Percentiles rank a stretch among this genome's conserved stretches.
phyloP scores from a whole-genome alignment of 2,888 invertebrate genomes.

The Hydrotaea cyrtoneurina region DNA sequence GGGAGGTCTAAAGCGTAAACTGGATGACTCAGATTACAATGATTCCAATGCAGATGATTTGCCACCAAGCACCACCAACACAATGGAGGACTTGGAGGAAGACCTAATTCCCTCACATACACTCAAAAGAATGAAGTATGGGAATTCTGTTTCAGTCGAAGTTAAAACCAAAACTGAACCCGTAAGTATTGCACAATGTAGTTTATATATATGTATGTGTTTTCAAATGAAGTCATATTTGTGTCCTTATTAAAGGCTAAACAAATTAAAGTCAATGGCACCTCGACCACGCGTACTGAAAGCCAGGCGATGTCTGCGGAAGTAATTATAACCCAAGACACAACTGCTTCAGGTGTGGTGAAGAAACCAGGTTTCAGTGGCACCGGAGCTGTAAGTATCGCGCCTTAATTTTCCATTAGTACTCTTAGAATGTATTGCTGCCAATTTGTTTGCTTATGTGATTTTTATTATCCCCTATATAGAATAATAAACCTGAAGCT shows the following conservation, averaged over 20 bases:
- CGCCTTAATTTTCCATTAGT: background rate
- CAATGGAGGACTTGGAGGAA: conserved; percentile 83
- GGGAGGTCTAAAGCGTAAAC: conserved; percentile 79
- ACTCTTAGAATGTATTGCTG: too few species aligned
- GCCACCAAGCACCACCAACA: conserved; percentile 66
- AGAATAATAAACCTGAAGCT: conserved; percentile 78
- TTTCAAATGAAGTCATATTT: background rate
- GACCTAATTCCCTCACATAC: conserved; percentile 81
- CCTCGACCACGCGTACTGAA: conserved; percentile 60
- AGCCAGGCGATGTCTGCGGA: conserved; percentile 75
- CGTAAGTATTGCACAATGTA: conserved; percentile 60
- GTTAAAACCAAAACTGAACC: conserved; percentile 76
- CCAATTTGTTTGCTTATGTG: background rate
- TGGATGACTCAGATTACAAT: conserved; percentile 82
- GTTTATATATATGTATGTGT: background rate
- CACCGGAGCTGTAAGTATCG: conserved; percentile 70
- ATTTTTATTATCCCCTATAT: conserved; percentile 5
- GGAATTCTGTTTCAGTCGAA: conserved; percentile 75
- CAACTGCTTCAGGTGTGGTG: conserved; percentile 77
- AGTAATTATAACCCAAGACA: conserved; percentile 79
- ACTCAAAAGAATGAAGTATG: conserved; percentile 81
- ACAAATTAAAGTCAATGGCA: conserved; percentile 76
- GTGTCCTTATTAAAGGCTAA: conserved; percentile 67
- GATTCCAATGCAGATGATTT: conserved; percentile 80
- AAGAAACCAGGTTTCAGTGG: conserved; percentile 78